Conservation (phyloP, 2,113 vertebrate genomes). For the Grantiella picta region DNA sequence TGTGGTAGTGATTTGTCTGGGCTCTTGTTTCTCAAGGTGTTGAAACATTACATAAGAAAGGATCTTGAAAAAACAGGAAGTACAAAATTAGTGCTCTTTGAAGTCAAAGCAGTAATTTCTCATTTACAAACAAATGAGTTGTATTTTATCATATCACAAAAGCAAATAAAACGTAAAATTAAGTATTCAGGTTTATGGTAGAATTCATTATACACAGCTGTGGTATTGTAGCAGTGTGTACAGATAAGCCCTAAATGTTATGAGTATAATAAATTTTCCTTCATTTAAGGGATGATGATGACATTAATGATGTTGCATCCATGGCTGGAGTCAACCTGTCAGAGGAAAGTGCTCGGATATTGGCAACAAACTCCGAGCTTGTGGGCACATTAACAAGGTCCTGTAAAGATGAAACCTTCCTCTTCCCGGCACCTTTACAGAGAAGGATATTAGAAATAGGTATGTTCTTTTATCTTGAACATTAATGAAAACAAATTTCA, state of each 20-base stretch:
- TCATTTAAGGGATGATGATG: conserved; percentile 87
- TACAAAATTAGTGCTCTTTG: background rate
- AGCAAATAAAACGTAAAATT: background rate
- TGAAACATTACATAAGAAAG: background rate
- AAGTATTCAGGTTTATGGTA: background rate
- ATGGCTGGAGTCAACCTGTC: conserved; percentile 94
- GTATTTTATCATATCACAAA: background rate
- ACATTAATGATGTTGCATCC: conserved; percentile 91
- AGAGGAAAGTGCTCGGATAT: conserved; percentile 88
- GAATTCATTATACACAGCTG: background rate
- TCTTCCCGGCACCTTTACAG: conserved; percentile 81
- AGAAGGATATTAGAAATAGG: conserved; percentile 90
- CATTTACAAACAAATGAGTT: background rate
- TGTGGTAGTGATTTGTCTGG: background rate
- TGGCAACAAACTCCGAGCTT: conserved; percentile 89
- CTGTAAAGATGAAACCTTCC: conserved; percentile 91
- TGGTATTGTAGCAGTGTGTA: background rate
- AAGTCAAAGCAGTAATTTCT: background rate
- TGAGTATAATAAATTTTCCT: background rate
- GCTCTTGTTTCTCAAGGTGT: background rate
- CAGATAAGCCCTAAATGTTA: background rate
- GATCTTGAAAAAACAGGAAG: background rate
- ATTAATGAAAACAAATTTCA: background rate
- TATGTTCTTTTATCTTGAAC: conserved; percentile 15
- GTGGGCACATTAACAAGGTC: conserved; percentile 88